Evolutionary conservation across 1,140 invertebrate genomes (phyloP), one percentile per base, ranked within the genome.

Genomic region (Cecropterus lyciades): DNA sequence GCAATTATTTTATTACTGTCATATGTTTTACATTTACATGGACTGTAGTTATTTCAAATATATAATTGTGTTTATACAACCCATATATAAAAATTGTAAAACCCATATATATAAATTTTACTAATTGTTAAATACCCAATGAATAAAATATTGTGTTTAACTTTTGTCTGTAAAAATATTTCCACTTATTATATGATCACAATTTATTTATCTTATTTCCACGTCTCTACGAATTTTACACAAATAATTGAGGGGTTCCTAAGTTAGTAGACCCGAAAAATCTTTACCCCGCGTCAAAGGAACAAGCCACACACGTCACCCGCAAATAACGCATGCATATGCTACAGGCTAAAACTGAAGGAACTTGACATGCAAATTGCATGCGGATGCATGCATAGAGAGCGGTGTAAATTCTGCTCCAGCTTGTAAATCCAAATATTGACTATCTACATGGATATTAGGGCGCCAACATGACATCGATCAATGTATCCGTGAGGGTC

Each of bases 361-460:
- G 59, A 63, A 63, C 59, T 63, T 63, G 59, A 63, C 59, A 63
- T 63, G 59, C 59, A 63, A 63, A 63, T 63, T 49, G 45, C 43
- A 60, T 60, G 57, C 57, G 57, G 57, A 60, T 63, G 59, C 59
- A 63, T 63, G 59, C 59, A 63, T 63, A 63, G 59, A 63, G 59
- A 63, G 17, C 48, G 59, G 59, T 63, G 59, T 63, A 62, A 62
- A 62, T 62, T 62, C 57, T 17, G 46, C 46, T 48, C 45, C 57
- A 49, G 57, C 57, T 60, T 60, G 57, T 60, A 60, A 60, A 62
- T 62, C 59, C 59, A 51, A 62, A 62, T 62, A 62, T 62, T 62
- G 59, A 62, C 59, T 62, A 62, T 62, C 59, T 62, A 51, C 59
- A 62, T 62, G 46, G 59, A 62, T 62, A 62, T 62, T 62, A 62